Conservation (phyloP, 2,797 vertebrate genomes). For the Amphiprion clarkii region DNA sequence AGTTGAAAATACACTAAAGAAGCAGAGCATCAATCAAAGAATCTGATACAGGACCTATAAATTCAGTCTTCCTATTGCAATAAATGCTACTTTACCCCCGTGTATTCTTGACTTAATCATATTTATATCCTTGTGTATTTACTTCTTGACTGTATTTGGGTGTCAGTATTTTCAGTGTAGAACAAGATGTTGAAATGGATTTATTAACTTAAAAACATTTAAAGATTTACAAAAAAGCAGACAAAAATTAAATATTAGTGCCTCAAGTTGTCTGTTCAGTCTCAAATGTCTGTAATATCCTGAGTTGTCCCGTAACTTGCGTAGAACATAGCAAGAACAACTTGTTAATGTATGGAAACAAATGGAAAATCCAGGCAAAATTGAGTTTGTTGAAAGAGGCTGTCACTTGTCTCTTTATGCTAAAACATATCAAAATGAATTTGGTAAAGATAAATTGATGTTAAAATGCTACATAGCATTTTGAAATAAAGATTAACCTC, state of each 20-base stretch:
- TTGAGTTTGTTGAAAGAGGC: neutral
- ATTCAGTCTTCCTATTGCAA: neutral
- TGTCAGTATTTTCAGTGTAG: neutral
- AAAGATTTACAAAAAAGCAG: too few relatives aligned
- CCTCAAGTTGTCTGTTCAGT: too few relatives aligned
- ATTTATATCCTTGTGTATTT: neutral
- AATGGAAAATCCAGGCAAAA: neutral
- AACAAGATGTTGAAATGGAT: neutral
- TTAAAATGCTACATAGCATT: constrained; percentile 6
- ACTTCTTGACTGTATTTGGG: neutral
- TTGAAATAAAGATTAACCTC: constrained; percentile 22
- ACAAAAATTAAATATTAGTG: too few relatives aligned
- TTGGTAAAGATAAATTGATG: neutral
- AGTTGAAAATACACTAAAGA: neutral
- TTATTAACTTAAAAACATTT: neutral
- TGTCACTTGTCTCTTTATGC: neutral
- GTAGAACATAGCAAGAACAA: neutral
- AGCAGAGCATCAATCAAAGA: neutral
- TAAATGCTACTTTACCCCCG: neutral
- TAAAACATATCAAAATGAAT: constrained; percentile 6
- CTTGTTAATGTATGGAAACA: neutral
- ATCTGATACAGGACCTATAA: neutral
- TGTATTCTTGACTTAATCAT: neutral
- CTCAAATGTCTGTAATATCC: neutral
- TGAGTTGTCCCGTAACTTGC: neutral